phyloP scores from a whole-genome alignment of 2,113 vertebrate genomes.

The Larimichthys crocea region DNA sequence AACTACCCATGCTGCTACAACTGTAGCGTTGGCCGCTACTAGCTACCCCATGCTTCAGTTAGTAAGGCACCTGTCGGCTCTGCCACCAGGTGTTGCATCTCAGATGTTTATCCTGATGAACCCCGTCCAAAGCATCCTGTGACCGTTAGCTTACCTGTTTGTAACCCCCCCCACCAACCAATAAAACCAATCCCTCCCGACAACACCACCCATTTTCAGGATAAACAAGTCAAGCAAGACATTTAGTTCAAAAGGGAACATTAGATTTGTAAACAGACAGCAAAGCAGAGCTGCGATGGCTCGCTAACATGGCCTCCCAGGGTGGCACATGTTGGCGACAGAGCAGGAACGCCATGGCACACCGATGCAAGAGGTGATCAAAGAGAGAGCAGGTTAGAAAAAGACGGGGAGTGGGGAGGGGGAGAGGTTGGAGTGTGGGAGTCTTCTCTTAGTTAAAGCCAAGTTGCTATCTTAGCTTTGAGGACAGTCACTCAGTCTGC shows the following conservation, averaged over 20 bases:
- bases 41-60: slow-evolving; percentile 73
- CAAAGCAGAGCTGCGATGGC: slow-evolving; percentile 70
- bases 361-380: slow-evolving; percentile 74
- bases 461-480: not conserved
- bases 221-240: slow-evolving; percentile 79
- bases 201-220: slow-evolving; percentile 69
- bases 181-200: not conserved
- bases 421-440: slow-evolving; percentile 56
- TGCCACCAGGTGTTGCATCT: slow-evolving; percentile 78
- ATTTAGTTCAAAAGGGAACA: slow-evolving; percentile 29
- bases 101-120: slow-evolving; percentile 85
- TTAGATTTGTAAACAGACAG: slow-evolving; percentile 37
- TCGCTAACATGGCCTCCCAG: slow-evolving; percentile 64
- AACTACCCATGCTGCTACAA: slow-evolving; percentile 78
- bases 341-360: slow-evolving; percentile 75
- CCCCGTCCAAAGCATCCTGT: slow-evolving; percentile 1
- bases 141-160: slow-evolving; percentile 68
- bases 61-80: slow-evolving; percentile 58
- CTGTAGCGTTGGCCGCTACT: slow-evolving; percentile 48
- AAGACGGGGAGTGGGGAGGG: slow-evolving; percentile 37
- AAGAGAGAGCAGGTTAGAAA: slow-evolving; percentile 50
- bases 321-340: slow-evolving; percentile 70
- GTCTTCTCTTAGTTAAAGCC: slow-evolving; percentile 50
- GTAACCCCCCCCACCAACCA: slow-evolving; percentile 1
- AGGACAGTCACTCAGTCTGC: slow-evolving; percentile 17